These are phyloP conservation scores for Rhinatrema bivittatum DNA, from an alignment of 2,797 vertebrate genomes.

Conservation along the genomic window DNA sequence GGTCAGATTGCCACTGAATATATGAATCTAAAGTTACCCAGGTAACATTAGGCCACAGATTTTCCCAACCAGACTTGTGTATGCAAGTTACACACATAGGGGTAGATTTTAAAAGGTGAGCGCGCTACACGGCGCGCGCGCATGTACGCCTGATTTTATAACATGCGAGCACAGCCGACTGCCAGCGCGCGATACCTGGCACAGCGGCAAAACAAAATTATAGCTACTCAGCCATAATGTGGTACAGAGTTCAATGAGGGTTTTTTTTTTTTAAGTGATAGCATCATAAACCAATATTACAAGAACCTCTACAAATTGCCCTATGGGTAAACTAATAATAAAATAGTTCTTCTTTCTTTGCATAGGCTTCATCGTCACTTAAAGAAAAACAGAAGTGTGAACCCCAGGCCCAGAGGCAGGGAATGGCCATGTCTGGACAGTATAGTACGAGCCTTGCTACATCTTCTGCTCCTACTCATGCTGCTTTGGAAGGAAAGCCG, in stretches of 20 bases:
- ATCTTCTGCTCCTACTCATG: constrained; percentile 57
- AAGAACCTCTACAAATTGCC: too few relatives aligned
- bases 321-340: constrained; percentile 18
- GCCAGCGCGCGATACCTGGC: too few relatives aligned
- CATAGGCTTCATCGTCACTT: constrained; percentile 75
- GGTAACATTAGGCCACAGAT: too few relatives aligned
- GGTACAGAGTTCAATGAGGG: not conserved
- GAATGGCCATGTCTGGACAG: constrained; percentile 70
- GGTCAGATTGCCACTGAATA: too few relatives aligned
- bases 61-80: too few relatives aligned
- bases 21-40: too few relatives aligned
- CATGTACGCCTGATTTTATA: too few relatives aligned
- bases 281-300: not conserved
- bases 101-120: too few relatives aligned
- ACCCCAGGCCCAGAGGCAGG: constrained; percentile 60
- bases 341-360: constrained; percentile 22
- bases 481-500: constrained; percentile 79
- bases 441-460: constrained; percentile 72
- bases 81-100: too few relatives aligned
- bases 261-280: not conserved
- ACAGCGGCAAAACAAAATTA: too few relatives aligned
- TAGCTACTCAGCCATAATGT: not conserved
- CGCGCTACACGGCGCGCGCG: too few relatives aligned
- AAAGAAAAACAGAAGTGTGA: constrained; percentile 83
- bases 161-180: too few relatives aligned